A percentile compares a stretch with the other conserved stretches of the same genome.
phyloP scores from a whole-genome alignment of 2,113 vertebrate species.

The Mola mola region DNA sequence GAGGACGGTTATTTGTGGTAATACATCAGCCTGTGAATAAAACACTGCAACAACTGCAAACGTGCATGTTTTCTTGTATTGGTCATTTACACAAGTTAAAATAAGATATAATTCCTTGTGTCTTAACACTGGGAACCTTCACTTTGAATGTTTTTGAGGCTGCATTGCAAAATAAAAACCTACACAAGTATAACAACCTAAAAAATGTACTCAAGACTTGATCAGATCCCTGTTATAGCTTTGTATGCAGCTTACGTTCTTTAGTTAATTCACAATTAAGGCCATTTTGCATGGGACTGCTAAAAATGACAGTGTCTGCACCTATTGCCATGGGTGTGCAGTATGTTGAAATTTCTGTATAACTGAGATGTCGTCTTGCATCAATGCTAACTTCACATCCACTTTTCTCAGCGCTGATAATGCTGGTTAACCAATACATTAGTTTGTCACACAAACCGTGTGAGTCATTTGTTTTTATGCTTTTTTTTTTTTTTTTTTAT shows the following conservation, averaged over 20 bases:
- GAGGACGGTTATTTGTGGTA: constrained; percentile 7
- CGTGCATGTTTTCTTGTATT: no score
- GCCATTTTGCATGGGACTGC: neutral
- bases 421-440: constrained; percentile 5
- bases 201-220: neutral
- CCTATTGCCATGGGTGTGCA: constrained; percentile 19
- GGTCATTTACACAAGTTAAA: no score
- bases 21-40: neutral
- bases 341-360: constrained; percentile 38
- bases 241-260: no score
- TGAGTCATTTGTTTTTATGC: neutral
- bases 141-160: neutral
- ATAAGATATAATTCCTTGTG: no score
- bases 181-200: no score
- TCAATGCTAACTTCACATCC: constrained; percentile 31
- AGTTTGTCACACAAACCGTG: neutral
- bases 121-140: neutral
- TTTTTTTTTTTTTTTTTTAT: no score
- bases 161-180: neutral
- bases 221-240: no score
- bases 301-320: neutral
- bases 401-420: constrained; percentile 6
- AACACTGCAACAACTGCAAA: neutral
- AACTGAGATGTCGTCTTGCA: constrained; percentile 37
- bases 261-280: no score